These are phyloP conservation scores for Mormyrops attenuatus DNA, from an alignment of 2,797 vertebrate genomes.

Conservation along the genomic window DNA sequence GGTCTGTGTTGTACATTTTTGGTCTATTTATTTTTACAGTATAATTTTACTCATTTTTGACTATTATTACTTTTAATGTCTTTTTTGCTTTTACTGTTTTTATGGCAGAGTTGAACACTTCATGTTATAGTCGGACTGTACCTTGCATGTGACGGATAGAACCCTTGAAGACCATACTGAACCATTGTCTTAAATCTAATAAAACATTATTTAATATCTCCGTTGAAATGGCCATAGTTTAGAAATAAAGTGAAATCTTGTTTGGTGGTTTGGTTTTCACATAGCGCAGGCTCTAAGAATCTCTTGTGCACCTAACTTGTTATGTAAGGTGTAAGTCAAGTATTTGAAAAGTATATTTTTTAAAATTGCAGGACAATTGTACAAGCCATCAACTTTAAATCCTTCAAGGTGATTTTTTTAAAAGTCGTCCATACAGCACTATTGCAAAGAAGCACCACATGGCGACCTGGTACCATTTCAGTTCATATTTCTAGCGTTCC, in stretches of 20 bases:
- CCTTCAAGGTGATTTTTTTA: too few species aligned
- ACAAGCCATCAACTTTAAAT: background rate
- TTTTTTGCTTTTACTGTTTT: background rate
- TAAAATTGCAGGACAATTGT: background rate
- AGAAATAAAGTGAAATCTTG: background rate
- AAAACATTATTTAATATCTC: background rate
- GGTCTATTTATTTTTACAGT: background rate
- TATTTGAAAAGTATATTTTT: background rate
- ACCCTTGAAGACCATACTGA: background rate
- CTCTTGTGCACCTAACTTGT: background rate
- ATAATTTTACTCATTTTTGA: background rate
- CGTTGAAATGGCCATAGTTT: background rate
- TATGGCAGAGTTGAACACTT: background rate
- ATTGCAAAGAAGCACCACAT: background rate
- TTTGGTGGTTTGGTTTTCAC: background rate
- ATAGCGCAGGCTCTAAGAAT: background rate
- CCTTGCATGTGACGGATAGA: background rate
- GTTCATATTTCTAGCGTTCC: background rate
- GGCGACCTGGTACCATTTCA: background rate
- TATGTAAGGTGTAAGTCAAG: background rate
- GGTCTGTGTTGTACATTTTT: background rate
- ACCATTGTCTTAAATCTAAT: background rate
- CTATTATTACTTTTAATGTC: background rate
- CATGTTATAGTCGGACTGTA: background rate
- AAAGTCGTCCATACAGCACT: background rate